Conservation (phyloP, 1,140 invertebrate species). For the Meteorus sp. region DNA sequence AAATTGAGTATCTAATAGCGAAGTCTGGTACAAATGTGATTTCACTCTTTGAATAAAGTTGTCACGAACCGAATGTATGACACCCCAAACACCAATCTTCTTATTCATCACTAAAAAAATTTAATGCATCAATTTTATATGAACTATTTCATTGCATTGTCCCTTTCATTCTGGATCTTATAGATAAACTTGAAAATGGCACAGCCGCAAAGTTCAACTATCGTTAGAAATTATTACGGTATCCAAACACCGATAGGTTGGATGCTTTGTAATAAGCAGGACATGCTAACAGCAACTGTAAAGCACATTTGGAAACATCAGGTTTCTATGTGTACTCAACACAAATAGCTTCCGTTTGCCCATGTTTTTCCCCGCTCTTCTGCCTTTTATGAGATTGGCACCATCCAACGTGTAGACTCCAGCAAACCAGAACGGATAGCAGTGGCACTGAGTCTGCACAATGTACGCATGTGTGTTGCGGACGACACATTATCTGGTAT, state of each 20-base stretch:
- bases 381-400: constrained; percentile 13
- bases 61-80: too few relatives aligned
- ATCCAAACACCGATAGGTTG: too few relatives aligned
- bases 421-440: constrained; percentile 7
- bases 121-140: too few relatives aligned
- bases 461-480: not conserved
- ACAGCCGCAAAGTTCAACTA: not conserved
- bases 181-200: too few relatives aligned
- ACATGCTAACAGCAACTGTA: constrained; percentile 1
- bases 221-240: not conserved
- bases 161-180: too few relatives aligned
- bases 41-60: too few relatives aligned
- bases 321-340: not conserved
- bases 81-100: too few relatives aligned
- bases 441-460: not conserved
- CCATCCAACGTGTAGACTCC: not conserved
- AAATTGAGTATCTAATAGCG: constrained; percentile 11
- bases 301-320: constrained; percentile 1
- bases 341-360: constrained; percentile 6
- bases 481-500: not conserved
- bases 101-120: too few relatives aligned
- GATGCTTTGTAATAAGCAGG: not conserved
- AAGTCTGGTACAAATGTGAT: not conserved
- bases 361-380: too few relatives aligned
- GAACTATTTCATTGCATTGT: too few relatives aligned